A percentile compares a stretch with the other conserved stretches of the same genome.
These are phyloP conservation scores for Dorcus hopei DNA, from an alignment of 2,888 invertebrate genomes.

Conservation along the genomic window DNA sequence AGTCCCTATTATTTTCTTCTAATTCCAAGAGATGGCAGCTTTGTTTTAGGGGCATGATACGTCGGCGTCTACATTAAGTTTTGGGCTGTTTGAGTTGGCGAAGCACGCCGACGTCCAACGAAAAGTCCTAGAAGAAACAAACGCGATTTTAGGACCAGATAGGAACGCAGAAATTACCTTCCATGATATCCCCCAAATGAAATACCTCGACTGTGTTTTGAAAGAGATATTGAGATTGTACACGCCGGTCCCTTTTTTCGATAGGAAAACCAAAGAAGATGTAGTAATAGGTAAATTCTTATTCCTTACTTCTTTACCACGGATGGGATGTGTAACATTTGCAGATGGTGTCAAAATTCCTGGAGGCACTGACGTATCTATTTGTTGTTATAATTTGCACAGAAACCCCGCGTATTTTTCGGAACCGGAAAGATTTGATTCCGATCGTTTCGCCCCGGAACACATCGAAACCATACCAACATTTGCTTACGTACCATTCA, in stretches of 20 bases:
- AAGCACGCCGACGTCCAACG: slow-evolving; percentile 51
- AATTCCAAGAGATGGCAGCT: not conserved
- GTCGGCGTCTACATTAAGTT: slow-evolving; percentile 52
- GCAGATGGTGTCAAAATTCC: slow-evolving; percentile 11
- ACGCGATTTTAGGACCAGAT: slow-evolving; percentile 34
- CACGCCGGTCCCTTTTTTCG: slow-evolving; percentile 50
- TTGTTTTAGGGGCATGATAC: slow-evolving; percentile 54
- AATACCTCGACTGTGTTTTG: slow-evolving; percentile 57
- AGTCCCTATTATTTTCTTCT: not conserved
- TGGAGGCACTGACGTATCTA: slow-evolving; percentile 4
- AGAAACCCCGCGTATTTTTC: slow-evolving; percentile 29
- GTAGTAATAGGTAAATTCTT: not conserved
- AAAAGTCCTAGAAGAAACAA: slow-evolving; percentile 37
- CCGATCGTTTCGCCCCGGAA: slow-evolving; percentile 44
- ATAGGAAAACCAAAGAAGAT: not conserved
- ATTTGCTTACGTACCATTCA: slow-evolving; percentile 46
- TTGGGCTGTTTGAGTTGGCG: slow-evolving; percentile 54
- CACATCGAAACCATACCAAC: slow-evolving; percentile 43
- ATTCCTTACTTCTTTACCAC: no score
- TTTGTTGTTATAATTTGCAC: slow-evolving; percentile 10
- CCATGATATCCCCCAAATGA: slow-evolving; percentile 46
- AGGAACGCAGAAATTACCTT: slow-evolving; percentile 28
- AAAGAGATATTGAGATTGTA: slow-evolving; percentile 57
- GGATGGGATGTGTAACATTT: not conserved
- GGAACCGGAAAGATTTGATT: slow-evolving; percentile 39